Conservation (phyloP, 2,113 vertebrate genomes). For the Herpetotheres cachinnans region DNA sequence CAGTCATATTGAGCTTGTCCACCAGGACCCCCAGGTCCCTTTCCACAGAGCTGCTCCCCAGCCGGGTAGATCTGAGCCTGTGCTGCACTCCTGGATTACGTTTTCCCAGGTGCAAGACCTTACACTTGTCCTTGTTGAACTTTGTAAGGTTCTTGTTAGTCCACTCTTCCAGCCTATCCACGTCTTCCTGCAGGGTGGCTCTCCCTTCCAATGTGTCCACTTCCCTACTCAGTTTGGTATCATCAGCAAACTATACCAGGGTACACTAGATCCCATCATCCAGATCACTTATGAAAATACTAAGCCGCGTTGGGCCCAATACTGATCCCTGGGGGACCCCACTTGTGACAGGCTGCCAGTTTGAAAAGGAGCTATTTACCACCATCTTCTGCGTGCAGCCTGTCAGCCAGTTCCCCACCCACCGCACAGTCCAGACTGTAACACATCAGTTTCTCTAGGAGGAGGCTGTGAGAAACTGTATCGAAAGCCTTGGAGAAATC, state of each 20-base stretch:
- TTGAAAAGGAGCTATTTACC: background rate
- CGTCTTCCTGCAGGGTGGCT: background rate
- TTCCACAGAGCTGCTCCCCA: background rate
- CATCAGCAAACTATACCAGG: background rate
- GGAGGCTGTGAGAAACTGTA: background rate
- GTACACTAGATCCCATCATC: background rate
- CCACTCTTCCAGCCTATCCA: background rate
- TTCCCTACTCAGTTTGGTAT: background rate
- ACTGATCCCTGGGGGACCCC: accelerated
- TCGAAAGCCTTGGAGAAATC: too few species aligned
- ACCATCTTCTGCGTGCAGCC: background rate
- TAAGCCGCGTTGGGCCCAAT: background rate
- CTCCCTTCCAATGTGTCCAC: background rate
- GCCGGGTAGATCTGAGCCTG: background rate
- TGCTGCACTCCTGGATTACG: background rate
- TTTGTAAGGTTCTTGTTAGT: background rate
- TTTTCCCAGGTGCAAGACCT: background rate
- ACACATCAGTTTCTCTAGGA: background rate
- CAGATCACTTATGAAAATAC: background rate
- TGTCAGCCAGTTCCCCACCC: background rate
- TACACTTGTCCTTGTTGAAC: background rate
- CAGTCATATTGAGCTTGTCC: background rate
- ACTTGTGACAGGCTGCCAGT: background rate
- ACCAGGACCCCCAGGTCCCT: background rate
- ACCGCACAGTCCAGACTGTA: background rate